Evolutionary conservation across 1,140 invertebrate species (phyloP), one percentile per base, ranked within the genome.

Genomic region (Leptoteleia sp.): DNA sequence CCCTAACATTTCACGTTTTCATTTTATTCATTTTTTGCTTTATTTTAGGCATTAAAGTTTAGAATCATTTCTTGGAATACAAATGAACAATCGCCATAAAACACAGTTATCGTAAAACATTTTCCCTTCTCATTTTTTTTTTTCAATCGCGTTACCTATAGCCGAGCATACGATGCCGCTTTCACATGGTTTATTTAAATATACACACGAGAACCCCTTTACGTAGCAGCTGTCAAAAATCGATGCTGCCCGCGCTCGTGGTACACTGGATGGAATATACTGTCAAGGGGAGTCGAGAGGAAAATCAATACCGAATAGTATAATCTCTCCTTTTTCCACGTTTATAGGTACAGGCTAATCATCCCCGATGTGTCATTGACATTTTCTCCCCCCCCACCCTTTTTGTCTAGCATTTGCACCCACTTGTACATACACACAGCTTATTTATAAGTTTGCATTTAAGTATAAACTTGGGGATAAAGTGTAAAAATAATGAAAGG

Each of bases 141-240:
- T 48, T 48, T 29, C 25, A 12, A 19, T 25, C 19, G 19, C n/a
- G 6, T 25, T 25, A 45, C 19, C 22, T 25, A 45, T 31, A 31
- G n/a, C 15, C 37, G n/a, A 33, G 31, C n/a, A 33, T 9, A n/a
- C 31, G 50, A 38, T 6, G 48, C 12, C 15, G 40, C 40, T 38
- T 73, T 79, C 64, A 79, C 62, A 79, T 73, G 76, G 64, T 70
- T 64, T 64, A 79, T 79, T 79, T 68, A 68, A 79, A 79, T 75
- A 37, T 13, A 71, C 47, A 70, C 76, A 55, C 27, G 6, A 13
- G 55, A 57, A 73, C 70, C 61, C 65, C 77, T 79, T 77, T 80
- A 70, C 64, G 76, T 25, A 86, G 85, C 88, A 89, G 87, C 88
- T 89, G 88, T 89, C 85, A 87, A 87, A 88, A 89, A 89, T 89